Base-by-base conservation (phyloP, 2,113 vertebrate species). In the Scartelaos histophorus region DNA sequence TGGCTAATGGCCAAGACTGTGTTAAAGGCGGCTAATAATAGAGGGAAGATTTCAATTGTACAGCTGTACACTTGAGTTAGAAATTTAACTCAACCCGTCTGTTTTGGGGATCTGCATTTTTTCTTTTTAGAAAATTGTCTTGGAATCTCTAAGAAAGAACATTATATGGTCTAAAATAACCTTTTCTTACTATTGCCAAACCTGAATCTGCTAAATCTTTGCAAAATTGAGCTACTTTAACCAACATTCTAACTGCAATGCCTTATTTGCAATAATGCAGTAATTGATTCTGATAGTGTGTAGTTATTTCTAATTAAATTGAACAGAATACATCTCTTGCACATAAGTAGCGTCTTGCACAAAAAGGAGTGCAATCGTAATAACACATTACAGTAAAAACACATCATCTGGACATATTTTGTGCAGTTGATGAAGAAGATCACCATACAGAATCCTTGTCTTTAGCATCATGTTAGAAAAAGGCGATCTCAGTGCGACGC, bases 11-110 rank as follows among this genome's bases (percentile, higher is more conserved):
- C 25, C 58, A 61, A 34, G 22, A 15, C 13, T 25, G 25, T 17
- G 58, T 61, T 61, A 34, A 61, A 61, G 58, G 58, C 13, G 10
- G 58, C 58, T 61, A 61, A 61, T 61, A 61, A 61, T 61, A 61
- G 58, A 61, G 58, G 58, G 25, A 61, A 61, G 25, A 34, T 61
- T 29, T 61, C 58, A 61, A 17, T 58, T 58, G 56, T 61, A 34
- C 58, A 61, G 58, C 58, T 61, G 58, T 61, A 34, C 15, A 34
- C 58, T 61, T 34, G 13, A 24, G 56, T 58, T 58, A 25, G 56
- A 58, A 25, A 25, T 61, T 34, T 60, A 60, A 17, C 57, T 57
- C 54, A 60, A 7, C 13, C 7, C 57, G 5, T 60, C 24, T 29
- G 24, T 34, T 34, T 61, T 34, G 34, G 24, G 58, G 24, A 19